Conservation (phyloP, 2,888 invertebrate species). For the Phlogophora meticulosa region DNA sequence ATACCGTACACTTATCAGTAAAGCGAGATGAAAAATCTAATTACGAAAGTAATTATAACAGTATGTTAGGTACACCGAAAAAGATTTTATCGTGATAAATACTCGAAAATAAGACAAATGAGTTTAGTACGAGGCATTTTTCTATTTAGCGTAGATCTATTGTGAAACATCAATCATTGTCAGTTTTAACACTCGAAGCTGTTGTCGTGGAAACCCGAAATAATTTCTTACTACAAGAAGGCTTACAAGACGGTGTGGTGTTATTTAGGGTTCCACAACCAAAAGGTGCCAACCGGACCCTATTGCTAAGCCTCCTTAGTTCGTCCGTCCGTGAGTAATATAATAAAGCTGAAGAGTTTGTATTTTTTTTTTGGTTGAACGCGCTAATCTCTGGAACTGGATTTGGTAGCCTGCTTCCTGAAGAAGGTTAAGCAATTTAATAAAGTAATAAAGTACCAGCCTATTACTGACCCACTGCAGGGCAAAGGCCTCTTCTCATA, state of each 20-base stretch:
- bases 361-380: no score
- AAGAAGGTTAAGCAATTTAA: no score
- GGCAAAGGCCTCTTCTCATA: no score
- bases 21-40: conserved; percentile 39
- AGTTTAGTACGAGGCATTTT: conserved; percentile 63
- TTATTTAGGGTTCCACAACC: no score
- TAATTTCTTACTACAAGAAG: not conserved
- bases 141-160: conserved; percentile 58
- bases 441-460: no score
- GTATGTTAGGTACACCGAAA: conserved; percentile 16
- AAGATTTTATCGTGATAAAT: conserved; percentile 32
- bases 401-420: no score
- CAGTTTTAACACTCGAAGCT: conserved; percentile 58
- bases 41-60: conserved; percentile 33
- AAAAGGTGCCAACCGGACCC: no score
- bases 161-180: conserved; percentile 67
- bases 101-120: conserved; percentile 61
- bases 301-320: no score
- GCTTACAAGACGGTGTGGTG: not conserved
- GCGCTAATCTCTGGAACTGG: no score
- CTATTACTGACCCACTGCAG: no score
- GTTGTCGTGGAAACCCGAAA: conserved; percentile 8
- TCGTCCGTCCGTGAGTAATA: no score
- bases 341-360: no score
- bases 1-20: conserved; percentile 19